These are phyloP conservation scores for Sebastes iracundus DNA, from an alignment of 2,797 vertebrate species.

Conservation along the genomic window DNA sequence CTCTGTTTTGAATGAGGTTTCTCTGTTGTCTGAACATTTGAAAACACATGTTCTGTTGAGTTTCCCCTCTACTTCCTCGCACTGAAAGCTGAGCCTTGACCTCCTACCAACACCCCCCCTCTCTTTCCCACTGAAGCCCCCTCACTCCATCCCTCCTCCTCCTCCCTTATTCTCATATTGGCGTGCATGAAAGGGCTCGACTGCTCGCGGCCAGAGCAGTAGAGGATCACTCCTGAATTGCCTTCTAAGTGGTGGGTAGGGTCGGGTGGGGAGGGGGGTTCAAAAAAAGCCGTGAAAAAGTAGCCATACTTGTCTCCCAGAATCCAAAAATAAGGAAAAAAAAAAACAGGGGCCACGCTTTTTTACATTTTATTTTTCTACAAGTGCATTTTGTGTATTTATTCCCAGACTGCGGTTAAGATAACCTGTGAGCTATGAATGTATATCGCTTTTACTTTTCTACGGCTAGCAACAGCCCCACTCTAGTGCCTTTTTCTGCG, in stretches of 20 bases:
- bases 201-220: conserved; percentile 66
- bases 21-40: conserved; percentile 58
- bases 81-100: conserved; percentile 79
- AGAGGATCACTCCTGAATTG: conserved; percentile 72
- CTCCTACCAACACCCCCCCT: conserved; percentile 43
- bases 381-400: conserved; percentile 83
- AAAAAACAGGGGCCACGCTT: conserved; percentile 72
- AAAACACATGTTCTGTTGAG: conserved; percentile 59
- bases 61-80: conserved; percentile 53
- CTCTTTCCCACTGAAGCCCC: conserved; percentile 28
- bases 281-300: conserved; percentile 65
- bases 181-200: conserved; percentile 76
- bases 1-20: conserved; percentile 40
- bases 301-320: conserved; percentile 82
- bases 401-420: conserved; percentile 71
- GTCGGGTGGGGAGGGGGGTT: conserved; percentile 19
- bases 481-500: conserved; percentile 86
- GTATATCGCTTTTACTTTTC: conserved; percentile 81
- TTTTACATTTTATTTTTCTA: conserved; percentile 87
- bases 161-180: conserved; percentile 42
- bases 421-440: conserved; percentile 82
- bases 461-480: conserved; percentile 79
- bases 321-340: conserved; percentile 66
- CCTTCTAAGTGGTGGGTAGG: conserved; percentile 67
- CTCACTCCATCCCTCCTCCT: conserved; percentile 25